Base-by-base conservation (phyloP, 2,888 invertebrate species). In the Netelia inedita region DNA sequence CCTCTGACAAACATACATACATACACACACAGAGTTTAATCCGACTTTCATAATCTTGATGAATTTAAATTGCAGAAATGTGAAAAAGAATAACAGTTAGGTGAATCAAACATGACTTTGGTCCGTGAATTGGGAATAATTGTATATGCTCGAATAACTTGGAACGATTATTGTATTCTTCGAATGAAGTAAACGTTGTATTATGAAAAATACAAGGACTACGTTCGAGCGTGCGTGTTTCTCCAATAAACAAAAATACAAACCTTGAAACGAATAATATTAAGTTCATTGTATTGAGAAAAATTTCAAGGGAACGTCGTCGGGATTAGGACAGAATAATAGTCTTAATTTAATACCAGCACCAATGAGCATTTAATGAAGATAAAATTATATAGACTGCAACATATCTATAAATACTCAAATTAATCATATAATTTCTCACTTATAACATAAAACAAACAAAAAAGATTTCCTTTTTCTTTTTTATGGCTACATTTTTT, bases 351-450 rank as follows among this genome's bases (percentile, higher is more conserved):
- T 87, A 86, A 89, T 88, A 92, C 92, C 93, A 93, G 92, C 93
- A 93, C 93, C 93, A 92, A 92, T 92, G 91, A 93, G 91, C 91
- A 92, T 93, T 92, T 92, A 92, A 92, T 92, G 88, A 91, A 88
- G 88, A 91, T 89, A 90, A 90, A 88, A 91, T 82, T 83, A 86
- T 83, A 75, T 85, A 86, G 83, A 88, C 76, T 86, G 88, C 88
- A 89, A 87, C 87, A 88, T 88, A 90, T 87, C 83, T 91, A 89
- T 89, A 90, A 91, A 91, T 90, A 91, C 80, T 86, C 89, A 87
- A 90, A 91, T 89, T 86, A 87, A 87, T 89, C 87, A 87, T 89
- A 90, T 89, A 87, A 91, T 88, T 88, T 87, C 86, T 80, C 86
- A 84, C 81, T 68, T 87, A 87, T 89, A 90, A 84, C 83, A 86